Base-by-base conservation (phyloP, 2,113 vertebrate species). In the Crotalus tigris region DNA sequence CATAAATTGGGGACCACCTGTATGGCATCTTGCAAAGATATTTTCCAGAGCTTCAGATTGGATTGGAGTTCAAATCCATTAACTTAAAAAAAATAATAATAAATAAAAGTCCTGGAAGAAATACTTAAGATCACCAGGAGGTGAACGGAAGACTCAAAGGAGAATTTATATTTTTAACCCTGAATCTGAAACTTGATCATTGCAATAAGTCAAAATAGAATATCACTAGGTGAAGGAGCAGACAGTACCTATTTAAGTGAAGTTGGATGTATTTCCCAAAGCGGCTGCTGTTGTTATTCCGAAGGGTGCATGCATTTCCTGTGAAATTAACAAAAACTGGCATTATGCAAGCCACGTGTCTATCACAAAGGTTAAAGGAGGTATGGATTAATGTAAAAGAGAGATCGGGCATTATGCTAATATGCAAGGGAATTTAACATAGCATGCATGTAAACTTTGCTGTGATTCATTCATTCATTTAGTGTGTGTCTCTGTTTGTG, bases 241-340 rank as follows among this genome's bases (percentile, higher is more conserved):
- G 75, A n/a, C 8, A 10, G 94, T 95, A 99, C 99, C 99, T 98
- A 98, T 98, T 98, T 4, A 99, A 96, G 94, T 99, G 99, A 23
- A 99, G 98, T 97, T 99, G 99, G 96, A 99, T 99, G 95, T 99
- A 99, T 96, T 99, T 99, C 92, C 99, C 99, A 95, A 99, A 99
- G 88, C 99, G 99, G 94, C 99, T 99, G 94, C 99, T 99, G 98
- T 99, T 99, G 97, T 95, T 98, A 85, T 99, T 99, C 92, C 98
- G 95, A 92, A 99, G 97, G 0, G 99, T 99, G 92, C 98, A 99
- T 0, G 99, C 98, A 0, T 99, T 99, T 88, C 99, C 99, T 99
- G 94, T 81, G 95, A 44, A 96, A 91, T 87, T 33, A 90, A 39
- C 91, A 95, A 94, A 92, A 61, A 51, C 21, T 9, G n/a, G 39